Percentiles rank a stretch among this genome's conserved stretches.
Conservation (phyloP, 2,797 vertebrate genomes). For the Anabas testudineus region DNA sequence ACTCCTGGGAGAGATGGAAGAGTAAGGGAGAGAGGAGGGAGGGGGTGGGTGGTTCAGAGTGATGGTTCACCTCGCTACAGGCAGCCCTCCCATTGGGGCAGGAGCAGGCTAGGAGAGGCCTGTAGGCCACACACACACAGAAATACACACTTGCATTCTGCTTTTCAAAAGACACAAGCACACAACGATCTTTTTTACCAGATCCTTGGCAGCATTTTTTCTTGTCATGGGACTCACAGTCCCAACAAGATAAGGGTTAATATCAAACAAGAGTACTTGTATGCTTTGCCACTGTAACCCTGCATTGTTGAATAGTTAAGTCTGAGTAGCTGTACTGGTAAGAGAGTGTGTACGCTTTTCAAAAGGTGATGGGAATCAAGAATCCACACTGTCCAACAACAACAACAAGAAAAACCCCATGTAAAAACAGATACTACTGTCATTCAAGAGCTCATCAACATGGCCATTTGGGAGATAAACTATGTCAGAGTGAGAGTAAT, state of each 20-base stretch:
- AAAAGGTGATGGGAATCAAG: constrained; percentile 72
- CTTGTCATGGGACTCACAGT: constrained; percentile 79
- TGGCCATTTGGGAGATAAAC: constrained; percentile 56
- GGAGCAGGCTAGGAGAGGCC: constrained; percentile 80
- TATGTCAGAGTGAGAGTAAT: constrained; percentile 49
- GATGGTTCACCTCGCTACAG: constrained; percentile 84
- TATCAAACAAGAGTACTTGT: constrained; percentile 79
- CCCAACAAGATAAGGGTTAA: constrained; percentile 84
- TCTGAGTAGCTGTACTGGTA: constrained; percentile 45
- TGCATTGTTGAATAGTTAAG: constrained; percentile 73
- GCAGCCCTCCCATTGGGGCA: constrained; percentile 79
- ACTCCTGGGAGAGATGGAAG: constrained; percentile 78
- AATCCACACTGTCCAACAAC: constrained; percentile 56
- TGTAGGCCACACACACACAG: constrained; percentile 74
- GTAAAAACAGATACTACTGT: constrained; percentile 70
- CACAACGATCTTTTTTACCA: constrained; percentile 66
- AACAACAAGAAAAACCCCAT: constrained; percentile 56
- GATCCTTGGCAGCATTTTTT: constrained; percentile 75
- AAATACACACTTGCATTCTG: constrained; percentile 65
- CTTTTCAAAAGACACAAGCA: constrained; percentile 75
- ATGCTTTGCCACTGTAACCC: constrained; percentile 79
- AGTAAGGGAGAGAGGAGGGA: constrained; percentile 70
- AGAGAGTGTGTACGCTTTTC: constrained; percentile 38
- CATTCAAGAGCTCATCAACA: constrained; percentile 70
- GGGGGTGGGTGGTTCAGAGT: constrained; percentile 79